Percentiles rank a stretch among this genome's conserved stretches.
Conservation (phyloP, 2,888 invertebrate species). For the Ectemnius continuus region DNA sequence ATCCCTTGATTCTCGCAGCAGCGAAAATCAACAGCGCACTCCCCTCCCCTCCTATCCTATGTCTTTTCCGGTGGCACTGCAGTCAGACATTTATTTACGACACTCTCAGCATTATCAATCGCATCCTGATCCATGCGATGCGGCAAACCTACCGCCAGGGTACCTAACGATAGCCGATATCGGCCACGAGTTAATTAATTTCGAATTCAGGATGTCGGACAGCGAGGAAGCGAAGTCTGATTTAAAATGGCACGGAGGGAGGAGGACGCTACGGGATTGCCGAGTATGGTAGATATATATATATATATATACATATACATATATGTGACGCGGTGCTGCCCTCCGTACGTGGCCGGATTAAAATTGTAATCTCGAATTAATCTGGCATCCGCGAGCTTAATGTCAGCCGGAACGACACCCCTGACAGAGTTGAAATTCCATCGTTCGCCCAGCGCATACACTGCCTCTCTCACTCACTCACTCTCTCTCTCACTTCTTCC, state of each 20-base stretch:
- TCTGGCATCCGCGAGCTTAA: slow-evolving; percentile 37
- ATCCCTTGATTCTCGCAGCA: no score
- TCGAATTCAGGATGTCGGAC: neutral
- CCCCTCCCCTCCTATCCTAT: no score
- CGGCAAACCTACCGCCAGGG: no score
- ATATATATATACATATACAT: neutral
- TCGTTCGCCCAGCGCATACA: slow-evolving; percentile 16
- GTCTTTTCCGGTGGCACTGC: no score
- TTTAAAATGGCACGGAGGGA: neutral
- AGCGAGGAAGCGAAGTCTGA: no score
- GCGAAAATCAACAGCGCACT: no score
- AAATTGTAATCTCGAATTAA: slow-evolving; percentile 51
- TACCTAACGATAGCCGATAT: neutral
- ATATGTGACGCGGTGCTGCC: neutral
- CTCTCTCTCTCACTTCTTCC: no score
- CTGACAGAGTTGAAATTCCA: slow-evolving; percentile 39
- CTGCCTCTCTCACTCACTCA: no score
- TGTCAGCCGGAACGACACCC: slow-evolving; percentile 32
- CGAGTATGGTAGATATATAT: neutral
- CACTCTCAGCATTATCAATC: no score
- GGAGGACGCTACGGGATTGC: neutral
- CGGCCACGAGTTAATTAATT: slow-evolving; percentile 7
- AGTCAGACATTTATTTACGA: no score
- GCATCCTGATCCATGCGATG: no score
- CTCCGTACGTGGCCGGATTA: slow-evolving; percentile 18